Evolutionary conservation across 2,113 vertebrate genomes (phyloP), one percentile per base, ranked within the genome.

Genomic region (Pogonocichla stellata): DNA sequence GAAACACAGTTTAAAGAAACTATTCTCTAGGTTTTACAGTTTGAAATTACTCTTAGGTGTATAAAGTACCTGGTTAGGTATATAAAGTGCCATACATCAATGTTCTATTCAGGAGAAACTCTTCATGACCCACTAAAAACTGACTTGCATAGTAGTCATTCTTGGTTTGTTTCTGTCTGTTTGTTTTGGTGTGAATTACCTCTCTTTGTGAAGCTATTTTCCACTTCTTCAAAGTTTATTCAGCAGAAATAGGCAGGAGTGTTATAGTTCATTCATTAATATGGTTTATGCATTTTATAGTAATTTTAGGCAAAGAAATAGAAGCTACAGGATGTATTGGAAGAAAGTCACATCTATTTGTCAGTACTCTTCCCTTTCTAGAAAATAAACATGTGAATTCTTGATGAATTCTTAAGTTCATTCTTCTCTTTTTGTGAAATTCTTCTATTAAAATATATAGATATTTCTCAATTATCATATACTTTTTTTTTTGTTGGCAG

Each of bases 401-500:
- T 58, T 61, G 7, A 54, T 58, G 29, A 47, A 70, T 85, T 91
- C 26, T 8, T 28, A 57, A 77, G 28, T 57, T 80, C 3, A 3
- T 88, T 88, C 26, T 67, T 70, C 43, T 66, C 6, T 71, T 54
- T 11, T 61, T 80, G 12, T 60, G 14, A 79, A 42, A 69, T 67
- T 73, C 34, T 65, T 29, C 34, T 88, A 0, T 86, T 17, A 67
- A 42, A 70, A 22, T 62, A n/a, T n/a, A 7, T 23, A 53, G 12
- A 14, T 90, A 75, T 73, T 95, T 93, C 74, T 93, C 40, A 48
- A 90, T 84, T 95, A n/a, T 88, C 22, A 61, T 79, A 25, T 11
- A 11, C 28, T 14, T 89, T 43, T 47, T 48, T 47, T 90, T n/a
- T 85, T 60, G 60, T 78, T 95, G 90, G 57, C 97, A 99, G 99